Percentiles rank a stretch among this genome's conserved stretches.
Evolutionary conservation across 2,113 vertebrate genomes (phyloP).

Genomic region (Zosterops lateralis): DNA sequence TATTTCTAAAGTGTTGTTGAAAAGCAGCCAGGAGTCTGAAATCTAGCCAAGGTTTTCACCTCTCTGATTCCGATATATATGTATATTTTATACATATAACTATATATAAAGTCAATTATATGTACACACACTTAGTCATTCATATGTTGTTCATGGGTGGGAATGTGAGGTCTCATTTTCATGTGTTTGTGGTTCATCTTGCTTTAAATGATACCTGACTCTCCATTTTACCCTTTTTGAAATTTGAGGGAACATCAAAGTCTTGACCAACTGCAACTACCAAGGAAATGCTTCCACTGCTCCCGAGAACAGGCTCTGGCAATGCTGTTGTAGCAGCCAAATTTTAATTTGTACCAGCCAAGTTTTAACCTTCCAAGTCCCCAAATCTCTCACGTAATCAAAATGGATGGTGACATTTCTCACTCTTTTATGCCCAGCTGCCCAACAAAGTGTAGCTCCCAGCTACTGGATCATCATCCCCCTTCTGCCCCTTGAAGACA

Average conservation of each 20-base stretch:
- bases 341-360: not conserved
- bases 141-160: not conserved
- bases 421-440: not conserved
- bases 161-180: not conserved
- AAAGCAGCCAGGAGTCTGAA: constrained; percentile 15
- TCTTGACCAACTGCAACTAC: not conserved
- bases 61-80: not conserved
- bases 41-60: constrained; percentile 57
- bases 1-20: constrained; percentile 44
- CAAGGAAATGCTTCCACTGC: not conserved
- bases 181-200: not conserved
- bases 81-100: not conserved
- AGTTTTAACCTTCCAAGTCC: not conserved
- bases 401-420: not conserved
- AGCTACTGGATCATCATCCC: not conserved
- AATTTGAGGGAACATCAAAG: not conserved
- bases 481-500: not conserved
- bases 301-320: not conserved
- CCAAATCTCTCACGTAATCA: not conserved
- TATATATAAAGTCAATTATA: not conserved
- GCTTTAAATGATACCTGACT: not conserved
- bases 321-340: not conserved
- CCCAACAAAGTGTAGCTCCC: not conserved
- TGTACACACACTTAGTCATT: not conserved
- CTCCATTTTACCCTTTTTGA: not conserved